Base-by-base conservation (phyloP, 2,888 invertebrate genomes). In the Pocota personata region DNA sequence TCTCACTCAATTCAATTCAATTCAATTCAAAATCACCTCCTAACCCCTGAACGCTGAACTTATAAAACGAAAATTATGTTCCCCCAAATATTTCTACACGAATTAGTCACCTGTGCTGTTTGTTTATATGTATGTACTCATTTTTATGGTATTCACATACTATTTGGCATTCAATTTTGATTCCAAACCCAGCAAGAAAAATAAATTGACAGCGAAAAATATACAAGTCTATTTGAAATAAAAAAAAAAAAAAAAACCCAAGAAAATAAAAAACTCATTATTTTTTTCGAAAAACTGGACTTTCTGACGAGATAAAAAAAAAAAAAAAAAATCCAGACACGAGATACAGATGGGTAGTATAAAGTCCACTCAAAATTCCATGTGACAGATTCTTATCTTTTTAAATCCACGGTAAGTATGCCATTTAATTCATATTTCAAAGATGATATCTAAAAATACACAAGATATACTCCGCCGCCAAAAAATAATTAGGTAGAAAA, bases 331-430 rank as follows among this genome's bases (percentile, higher is more conserved):
- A 27, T 7, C 24, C 57, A 30, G n/a, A 64, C 58, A 58, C 58
- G 71, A 58, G 46, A 64, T 19, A 46, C 14, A 5, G 27, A 1
- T n/a, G 10, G 7, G 24, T 1, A 16, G 55, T 48, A 12, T 50
- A 72, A 72, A 72, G 69, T 71, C 46, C 69, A 55, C 16, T 14
- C 0, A 43, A 35, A 14, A 27, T 27, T 48, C n/a, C 24, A 48
- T 24, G 12, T 19, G 48, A 48, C 46, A 46, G 10, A 46, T 24
- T 24, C 4, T 24, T 24, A 4, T 24, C 12, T n/a, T n/a, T n/a
- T n/a, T n/a, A n/a, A n/a, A 37, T 37, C n/a, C 12, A 12, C 7
- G 1, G 21, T 48, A 24, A 46, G 27, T 16, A 55, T 16, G 55
- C 16, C 4, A 32, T 32, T 55, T 10, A 55, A 16, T 55, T 19